phyloP scores from a whole-genome alignment of 2,888 invertebrate species.

The Poecilobothrus nobilitatus region DNA sequence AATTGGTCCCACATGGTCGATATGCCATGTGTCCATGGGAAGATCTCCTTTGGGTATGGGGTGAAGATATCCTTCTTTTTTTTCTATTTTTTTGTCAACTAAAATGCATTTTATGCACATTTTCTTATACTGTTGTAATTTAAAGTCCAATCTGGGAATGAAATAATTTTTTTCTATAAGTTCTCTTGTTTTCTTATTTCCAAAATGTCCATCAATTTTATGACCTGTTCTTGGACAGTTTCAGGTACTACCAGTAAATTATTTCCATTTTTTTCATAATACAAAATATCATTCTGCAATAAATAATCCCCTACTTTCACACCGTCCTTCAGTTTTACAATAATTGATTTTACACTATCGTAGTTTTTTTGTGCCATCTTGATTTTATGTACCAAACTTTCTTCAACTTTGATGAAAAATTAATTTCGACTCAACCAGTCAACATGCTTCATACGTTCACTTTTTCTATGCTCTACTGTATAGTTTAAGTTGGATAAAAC shows the following conservation, averaged over 20 bases:
- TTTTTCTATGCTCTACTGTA: conserved; percentile 24
- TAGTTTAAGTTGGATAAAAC: conserved; percentile 25
- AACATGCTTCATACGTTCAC: conserved; percentile 20
- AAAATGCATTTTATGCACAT: no score
- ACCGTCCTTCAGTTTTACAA: neutral
- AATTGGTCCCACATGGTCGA: conserved; percentile 34
- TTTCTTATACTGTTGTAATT: no score
- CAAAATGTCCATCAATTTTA: no score
- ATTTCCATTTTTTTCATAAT: no score
- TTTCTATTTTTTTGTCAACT: no score
- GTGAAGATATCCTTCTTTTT: conserved; percentile 31
- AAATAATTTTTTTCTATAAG: no score
- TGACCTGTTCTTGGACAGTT: no score
- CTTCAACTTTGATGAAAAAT: neutral
- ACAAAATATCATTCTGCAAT: conserved; percentile 8
- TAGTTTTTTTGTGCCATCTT: neutral
- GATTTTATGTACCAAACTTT: neutral
- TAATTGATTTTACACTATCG: neutral
- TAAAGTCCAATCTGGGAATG: no score
- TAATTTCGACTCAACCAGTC: conserved; percentile 19
- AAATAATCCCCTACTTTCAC: conserved; percentile 1
- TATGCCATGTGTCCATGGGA: conserved; percentile 30
- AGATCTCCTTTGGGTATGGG: conserved; percentile 30
- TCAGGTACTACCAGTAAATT: no score
- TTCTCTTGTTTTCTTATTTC: no score